Conservation (phyloP, 2,113 vertebrate genomes). For the Triplophysa rosa region DNA sequence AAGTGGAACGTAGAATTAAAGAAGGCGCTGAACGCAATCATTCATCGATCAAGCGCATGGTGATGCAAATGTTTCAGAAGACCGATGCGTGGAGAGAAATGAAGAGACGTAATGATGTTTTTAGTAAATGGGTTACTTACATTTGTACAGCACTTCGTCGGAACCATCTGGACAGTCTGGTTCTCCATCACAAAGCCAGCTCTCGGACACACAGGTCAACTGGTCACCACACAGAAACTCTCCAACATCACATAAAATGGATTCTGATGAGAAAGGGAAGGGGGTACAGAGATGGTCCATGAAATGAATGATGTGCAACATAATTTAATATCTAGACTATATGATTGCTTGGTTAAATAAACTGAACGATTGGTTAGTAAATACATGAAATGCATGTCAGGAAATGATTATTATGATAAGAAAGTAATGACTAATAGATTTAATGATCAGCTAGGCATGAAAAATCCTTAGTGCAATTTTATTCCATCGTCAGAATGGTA, state of each 20-base stretch:
- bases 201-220: constrained; percentile 84
- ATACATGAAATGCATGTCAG: constrained; percentile 1
- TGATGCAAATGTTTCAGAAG: neutral
- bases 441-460: constrained; percentile 1
- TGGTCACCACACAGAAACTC: constrained; percentile 89
- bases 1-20: constrained; percentile 1
- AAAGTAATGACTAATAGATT: neutral
- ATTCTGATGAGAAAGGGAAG: constrained; percentile 75
- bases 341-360: constrained; percentile 5
- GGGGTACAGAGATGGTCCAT: constrained; percentile 64
- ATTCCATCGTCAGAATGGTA: neutral
- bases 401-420: constrained; percentile 17
- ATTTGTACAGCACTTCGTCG: constrained; percentile 82
- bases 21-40: neutral
- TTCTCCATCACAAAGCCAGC: constrained; percentile 94
- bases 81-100: neutral
- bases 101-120: neutral
- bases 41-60: neutral
- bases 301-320: constrained; percentile 64
- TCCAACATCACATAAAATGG: constrained; percentile 82
- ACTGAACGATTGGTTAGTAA: neutral
- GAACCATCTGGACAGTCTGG: constrained; percentile 89
- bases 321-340: constrained; percentile 24
- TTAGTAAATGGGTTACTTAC: constrained; percentile 80
- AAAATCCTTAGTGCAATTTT: neutral